Base-by-base conservation (phyloP, 2,113 vertebrate species). In the Hyperoodon ampullatus region DNA sequence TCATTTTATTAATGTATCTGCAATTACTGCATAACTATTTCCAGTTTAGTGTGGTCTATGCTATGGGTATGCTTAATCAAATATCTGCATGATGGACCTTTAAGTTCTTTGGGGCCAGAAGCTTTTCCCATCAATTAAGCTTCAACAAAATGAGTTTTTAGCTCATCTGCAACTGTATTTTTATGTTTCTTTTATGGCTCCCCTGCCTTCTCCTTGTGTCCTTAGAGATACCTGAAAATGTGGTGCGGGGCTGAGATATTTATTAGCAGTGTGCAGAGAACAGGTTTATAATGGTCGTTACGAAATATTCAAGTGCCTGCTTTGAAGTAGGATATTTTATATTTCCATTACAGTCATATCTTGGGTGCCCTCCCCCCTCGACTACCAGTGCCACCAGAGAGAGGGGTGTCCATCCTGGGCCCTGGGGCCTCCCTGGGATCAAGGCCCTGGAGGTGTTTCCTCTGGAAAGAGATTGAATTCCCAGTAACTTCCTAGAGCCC, bases 41-140 rank as follows among this genome's bases (percentile, higher is more conserved):
- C 93, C 95, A 95, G 96, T 97, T 92, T 97, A 50, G 65, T 94
- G 90, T 85, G 83, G 96, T 81, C 97, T 75, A 30, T 18, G 85
- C 94, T 96, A 93, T 1, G 3, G 86, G 91, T 93, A 94, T 81
- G 24, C 90, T 98, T 98, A 97, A 98, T 97, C 96, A 93, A 93
- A 95, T 93, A 96, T 90, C 78, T 90, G 55, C 84, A 90, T 13
- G 81, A 95, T 88, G 84, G 93, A 88, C 96, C 98, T 98, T 94
- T 75, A 85, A 88, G 86, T 90, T 96, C 86, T 95, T 94, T 97
- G 92, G 89, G 80, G 80, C 95, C 97, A 95, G 83, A 95, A 93
- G 90, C 85, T 96, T 97, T 97, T 97, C 96, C 91, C 96, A 96
- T 97, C 98, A 98, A 98, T 98, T 97, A 97, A 98, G 80, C 94